These are phyloP conservation scores for Trileptium ribeirensis DNA, from an alignment of 2,888 invertebrate species.

Conservation along the genomic window DNA sequence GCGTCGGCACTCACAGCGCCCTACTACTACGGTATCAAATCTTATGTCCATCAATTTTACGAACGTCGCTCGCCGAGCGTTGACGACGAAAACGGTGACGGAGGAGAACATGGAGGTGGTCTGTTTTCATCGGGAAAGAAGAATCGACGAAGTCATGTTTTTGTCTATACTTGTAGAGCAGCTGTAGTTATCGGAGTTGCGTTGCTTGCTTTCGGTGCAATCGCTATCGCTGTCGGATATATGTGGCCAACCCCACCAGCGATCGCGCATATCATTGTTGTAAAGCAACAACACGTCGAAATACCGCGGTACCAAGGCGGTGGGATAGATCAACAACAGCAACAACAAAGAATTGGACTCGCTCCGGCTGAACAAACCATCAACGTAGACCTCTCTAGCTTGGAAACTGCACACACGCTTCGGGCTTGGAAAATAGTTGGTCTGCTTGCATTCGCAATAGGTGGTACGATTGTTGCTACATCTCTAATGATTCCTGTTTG, in stretches of 20 bases:
- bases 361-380: too few species aligned
- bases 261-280: background rate
- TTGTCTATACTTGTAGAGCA: conserved; percentile 5
- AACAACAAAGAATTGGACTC: background rate
- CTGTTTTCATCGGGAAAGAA: background rate
- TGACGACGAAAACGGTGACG: background rate
- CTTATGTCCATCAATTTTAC: conserved; percentile 16
- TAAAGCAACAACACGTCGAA: background rate
- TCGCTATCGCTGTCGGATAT: background rate
- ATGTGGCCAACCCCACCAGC: background rate
- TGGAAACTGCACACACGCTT: background rate
- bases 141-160: background rate
- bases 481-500: conserved; percentile 12
- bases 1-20: background rate
- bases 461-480: background rate
- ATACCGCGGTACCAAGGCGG: background rate
- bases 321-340: background rate
- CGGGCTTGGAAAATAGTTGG: conserved; percentile 4
- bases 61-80: background rate
- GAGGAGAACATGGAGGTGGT: background rate
- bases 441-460: conserved; percentile 6
- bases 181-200: background rate
- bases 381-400: background rate
- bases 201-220: conserved; percentile 7
- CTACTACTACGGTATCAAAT: conserved; percentile 11